A percentile compares a stretch with the other conserved stretches of the same genome.
Evolutionary conservation across 2,888 invertebrate genomes (phyloP).

Genomic region (Thera obeliscata): DNA sequence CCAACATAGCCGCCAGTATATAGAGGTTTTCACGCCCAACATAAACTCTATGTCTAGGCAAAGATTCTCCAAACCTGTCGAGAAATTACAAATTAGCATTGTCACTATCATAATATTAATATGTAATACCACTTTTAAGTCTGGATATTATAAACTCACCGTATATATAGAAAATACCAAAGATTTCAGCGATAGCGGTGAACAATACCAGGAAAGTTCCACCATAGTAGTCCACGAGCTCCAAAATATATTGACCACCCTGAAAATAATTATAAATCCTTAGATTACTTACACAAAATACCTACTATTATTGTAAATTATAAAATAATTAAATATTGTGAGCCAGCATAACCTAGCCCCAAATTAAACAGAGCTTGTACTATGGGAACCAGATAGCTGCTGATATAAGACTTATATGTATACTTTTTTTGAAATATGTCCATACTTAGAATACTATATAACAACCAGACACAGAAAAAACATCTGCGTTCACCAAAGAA

Average conservation of each 20-base stretch:
- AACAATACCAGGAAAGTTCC: constrained; percentile 90
- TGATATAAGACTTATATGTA: too few species aligned
- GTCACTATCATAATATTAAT: not conserved
- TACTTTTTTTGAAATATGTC: too few species aligned
- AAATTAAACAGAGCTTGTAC: too few species aligned
- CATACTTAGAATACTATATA: too few species aligned
- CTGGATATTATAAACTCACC: constrained; percentile 70
- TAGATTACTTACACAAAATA: not conserved
- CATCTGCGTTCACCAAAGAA: too few species aligned
- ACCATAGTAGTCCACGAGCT: constrained; percentile 89
- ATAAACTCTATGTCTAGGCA: constrained; percentile 91
- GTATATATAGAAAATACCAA: constrained; percentile 90
- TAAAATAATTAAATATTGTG: too few species aligned
- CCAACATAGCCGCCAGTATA: constrained; percentile 94
- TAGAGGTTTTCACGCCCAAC: constrained; percentile 86
- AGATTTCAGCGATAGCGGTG: constrained; percentile 86
- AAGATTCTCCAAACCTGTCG: constrained; percentile 71
- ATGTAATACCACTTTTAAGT: too few species aligned
- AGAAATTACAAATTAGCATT: not conserved
- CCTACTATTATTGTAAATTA: too few species aligned
- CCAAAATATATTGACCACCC: constrained; percentile 90
- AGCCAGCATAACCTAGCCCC: too few species aligned
- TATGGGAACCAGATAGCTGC: too few species aligned
- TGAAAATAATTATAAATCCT: constrained; percentile 55
- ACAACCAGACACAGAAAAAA: too few species aligned